Evolutionary conservation across 2,113 vertebrate species (phyloP), one percentile per base, ranked within the genome.

Genomic region (Ophthalmolycus amberensis): DNA sequence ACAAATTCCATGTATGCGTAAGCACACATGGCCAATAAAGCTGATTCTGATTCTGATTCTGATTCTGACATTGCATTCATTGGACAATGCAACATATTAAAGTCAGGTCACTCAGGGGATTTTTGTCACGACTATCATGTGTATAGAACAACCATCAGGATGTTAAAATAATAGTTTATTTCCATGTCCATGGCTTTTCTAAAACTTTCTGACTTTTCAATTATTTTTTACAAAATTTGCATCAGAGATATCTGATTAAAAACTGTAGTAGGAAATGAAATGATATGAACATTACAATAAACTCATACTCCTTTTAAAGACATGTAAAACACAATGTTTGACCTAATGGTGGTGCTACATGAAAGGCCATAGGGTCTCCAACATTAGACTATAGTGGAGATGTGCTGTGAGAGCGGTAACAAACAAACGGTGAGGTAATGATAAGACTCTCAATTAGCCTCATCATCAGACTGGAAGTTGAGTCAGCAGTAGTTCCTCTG

Each of bases 361-460:
- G 0, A 67, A 64, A 68, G 46, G 22, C 68, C 15, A 54, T 4
- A n/a, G 20, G 22, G 50, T 54, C 50, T 54, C 50, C 1, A 27
- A 44, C n/a, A 32, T 42, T 42, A 4, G 27, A 50, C 3, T 38
- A 42, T 37, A 52, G 12, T 44, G 37, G 12, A 20, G 9, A 70
- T 56, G 32, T 42, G 58, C 48, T 25, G 8, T 27, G 22, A n/a
- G 56, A 60, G 9, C 15, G 14, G 46, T 58, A 37, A 64, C 58
- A 54, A 74, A 63, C 38, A 15, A 11, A 76, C 56, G 64, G 29
- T 52, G 63, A 69, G 64, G 44, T 62, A 54, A 79, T 83, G 15
- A 80, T 29, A 8, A 79, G 18, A 64, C 63, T 77, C 22, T n/a
- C 38, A 77, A 87, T 75, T 60, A 81, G 40, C 11, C 74, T 25